A percentile compares a stretch with the other conserved stretches of the same genome.
Evolutionary conservation across 1,140 invertebrate species (phyloP).

Genomic region (Caenorhabditis elegans): DNA sequence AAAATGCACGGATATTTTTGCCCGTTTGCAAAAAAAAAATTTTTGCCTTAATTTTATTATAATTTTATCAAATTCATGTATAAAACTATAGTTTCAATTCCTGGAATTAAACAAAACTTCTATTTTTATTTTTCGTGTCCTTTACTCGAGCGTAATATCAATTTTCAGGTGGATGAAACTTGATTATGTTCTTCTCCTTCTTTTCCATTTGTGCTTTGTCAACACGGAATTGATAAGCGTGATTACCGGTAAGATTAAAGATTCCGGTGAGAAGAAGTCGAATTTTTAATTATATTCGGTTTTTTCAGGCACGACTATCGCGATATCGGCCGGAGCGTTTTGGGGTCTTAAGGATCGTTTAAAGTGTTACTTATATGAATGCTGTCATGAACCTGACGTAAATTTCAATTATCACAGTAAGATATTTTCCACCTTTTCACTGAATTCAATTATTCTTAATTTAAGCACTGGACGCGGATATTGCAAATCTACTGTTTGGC

Average conservation of each 20-base stretch:
- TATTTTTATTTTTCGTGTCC: background rate
- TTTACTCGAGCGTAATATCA: background rate
- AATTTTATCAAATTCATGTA: no score
- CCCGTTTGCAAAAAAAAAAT: no score
- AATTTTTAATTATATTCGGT: background rate
- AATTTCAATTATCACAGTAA: constrained; percentile 40
- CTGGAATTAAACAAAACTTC: background rate
- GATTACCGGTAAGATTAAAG: background rate
- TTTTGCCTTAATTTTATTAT: no score
- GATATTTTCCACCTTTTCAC: constrained; percentile 14
- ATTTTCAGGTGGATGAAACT: background rate
- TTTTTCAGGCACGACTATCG: background rate
- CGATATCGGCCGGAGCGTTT: background rate
- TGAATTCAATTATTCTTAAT: background rate
- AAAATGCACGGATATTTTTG: background rate
- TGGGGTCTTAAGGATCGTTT: background rate
- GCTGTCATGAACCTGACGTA: constrained; percentile 53
- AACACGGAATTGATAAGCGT: background rate
- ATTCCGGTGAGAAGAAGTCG: background rate
- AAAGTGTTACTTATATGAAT: constrained; percentile 71
- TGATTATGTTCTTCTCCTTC: background rate
- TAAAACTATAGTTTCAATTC: no score
- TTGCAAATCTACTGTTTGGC: constrained; percentile 67
- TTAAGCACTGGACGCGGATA: constrained; percentile 55
- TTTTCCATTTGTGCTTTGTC: background rate